These are phyloP conservation scores for Diarsia mendica DNA, from an alignment of 2,888 invertebrate species.

Conservation along the genomic window DNA sequence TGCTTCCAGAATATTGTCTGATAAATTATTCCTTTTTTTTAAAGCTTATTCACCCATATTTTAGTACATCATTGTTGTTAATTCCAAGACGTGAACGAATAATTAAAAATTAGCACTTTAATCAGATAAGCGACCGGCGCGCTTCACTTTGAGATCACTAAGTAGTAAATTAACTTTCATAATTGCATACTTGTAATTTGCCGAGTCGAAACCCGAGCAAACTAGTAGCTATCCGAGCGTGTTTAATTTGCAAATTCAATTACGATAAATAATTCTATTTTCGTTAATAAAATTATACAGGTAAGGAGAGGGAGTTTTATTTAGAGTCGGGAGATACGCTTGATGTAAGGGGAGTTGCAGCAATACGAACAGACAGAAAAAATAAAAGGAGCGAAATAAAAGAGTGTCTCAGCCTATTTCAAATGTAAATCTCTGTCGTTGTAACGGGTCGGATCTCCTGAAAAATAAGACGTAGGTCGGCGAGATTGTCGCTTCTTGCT, in stretches of 20 bases:
- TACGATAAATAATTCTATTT: slow-evolving; percentile 59
- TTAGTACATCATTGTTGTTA: slow-evolving; percentile 61
- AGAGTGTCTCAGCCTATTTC: slow-evolving; percentile 83
- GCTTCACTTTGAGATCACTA: slow-evolving; percentile 65
- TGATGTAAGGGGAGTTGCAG: slow-evolving; percentile 61
- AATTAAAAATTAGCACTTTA: slow-evolving; percentile 70
- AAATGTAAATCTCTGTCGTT: slow-evolving; percentile 87
- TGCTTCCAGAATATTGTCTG: slow-evolving; percentile 71
- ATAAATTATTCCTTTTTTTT: slow-evolving; percentile 65
- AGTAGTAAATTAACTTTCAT: slow-evolving; percentile 67
- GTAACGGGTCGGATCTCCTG: slow-evolving; percentile 83
- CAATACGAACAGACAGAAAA: slow-evolving; percentile 71
- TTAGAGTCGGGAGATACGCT: slow-evolving; percentile 40
- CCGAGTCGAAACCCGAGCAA: slow-evolving; percentile 54
- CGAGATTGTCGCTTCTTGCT: slow-evolving; percentile 83
- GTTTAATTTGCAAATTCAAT: slow-evolving; percentile 62
- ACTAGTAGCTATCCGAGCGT: slow-evolving; percentile 57
- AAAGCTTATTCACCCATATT: slow-evolving; percentile 36
- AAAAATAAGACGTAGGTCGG: slow-evolving; percentile 86
- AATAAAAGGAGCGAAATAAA: slow-evolving; percentile 82
- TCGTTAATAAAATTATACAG: slow-evolving; percentile 61
- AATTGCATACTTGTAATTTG: slow-evolving; percentile 67
- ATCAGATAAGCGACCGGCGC: slow-evolving; percentile 67
- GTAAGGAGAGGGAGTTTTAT: slow-evolving; percentile 56
- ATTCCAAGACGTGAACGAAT: slow-evolving; percentile 62